Percentiles rank a stretch among this genome's conserved stretches.
Conservation (phyloP, 2,797 vertebrate species). For the Pangasius larnaudii region DNA sequence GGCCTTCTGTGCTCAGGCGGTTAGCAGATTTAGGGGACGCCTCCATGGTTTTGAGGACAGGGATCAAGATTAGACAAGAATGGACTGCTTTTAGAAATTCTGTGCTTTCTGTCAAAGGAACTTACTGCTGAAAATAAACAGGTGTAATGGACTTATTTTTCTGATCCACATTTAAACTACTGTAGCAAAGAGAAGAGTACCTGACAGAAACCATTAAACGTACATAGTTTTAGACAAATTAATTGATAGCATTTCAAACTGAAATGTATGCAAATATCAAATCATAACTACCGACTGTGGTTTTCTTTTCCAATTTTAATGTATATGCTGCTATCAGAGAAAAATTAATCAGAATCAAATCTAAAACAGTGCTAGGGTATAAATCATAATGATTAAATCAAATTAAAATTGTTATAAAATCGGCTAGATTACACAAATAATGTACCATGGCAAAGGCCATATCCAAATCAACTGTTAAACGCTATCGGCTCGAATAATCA, state of each 20-base stretch:
- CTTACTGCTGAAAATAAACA: neutral
- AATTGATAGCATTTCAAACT: neutral
- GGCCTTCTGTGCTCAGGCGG: constrained; percentile 18
- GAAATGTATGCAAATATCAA: neutral
- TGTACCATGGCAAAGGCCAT: neutral
- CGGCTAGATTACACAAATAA: neutral
- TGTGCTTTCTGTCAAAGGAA: neutral
- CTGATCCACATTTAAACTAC: neutral
- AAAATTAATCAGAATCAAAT: too few relatives aligned
- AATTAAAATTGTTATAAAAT: too few relatives aligned
- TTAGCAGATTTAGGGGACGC: neutral
- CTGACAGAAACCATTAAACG: neutral
- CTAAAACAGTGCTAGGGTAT: too few relatives aligned
- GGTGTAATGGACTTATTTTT: neutral
- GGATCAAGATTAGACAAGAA: constrained; percentile 1
- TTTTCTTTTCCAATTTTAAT: neutral
- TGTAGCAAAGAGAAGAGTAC: neutral
- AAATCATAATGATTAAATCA: too few relatives aligned
- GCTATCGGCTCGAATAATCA: neutral
- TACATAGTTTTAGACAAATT: neutral
- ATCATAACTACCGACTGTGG: neutral
- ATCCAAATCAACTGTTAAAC: neutral
- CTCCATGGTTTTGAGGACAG: neutral
- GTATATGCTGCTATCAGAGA: neutral
- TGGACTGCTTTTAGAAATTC: neutral